Percentiles rank a stretch among this genome's conserved stretches.
phyloP scores from a whole-genome alignment of 2,113 vertebrate species.

The Eulemur macaco region DNA sequence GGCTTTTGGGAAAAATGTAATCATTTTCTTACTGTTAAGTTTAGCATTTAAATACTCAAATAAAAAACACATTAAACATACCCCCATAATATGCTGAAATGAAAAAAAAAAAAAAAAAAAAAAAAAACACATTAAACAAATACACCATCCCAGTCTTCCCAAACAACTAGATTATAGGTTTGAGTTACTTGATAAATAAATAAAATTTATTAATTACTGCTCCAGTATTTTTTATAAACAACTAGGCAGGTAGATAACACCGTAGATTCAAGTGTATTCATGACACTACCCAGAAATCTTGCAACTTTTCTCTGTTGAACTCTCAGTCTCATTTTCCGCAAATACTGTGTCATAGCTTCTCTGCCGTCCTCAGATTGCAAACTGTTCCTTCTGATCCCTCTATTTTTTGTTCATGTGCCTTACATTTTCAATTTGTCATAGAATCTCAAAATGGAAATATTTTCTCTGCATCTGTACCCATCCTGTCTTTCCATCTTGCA shows the following conservation, averaged over 20 bases:
- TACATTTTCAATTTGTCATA: background rate
- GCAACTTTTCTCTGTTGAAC: background rate
- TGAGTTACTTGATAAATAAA: background rate
- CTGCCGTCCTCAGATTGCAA: background rate
- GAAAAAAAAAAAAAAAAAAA: background rate
- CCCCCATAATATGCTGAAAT: no score
- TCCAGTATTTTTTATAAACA: background rate
- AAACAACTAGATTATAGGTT: background rate
- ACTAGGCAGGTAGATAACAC: background rate
- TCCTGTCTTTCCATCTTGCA: background rate
- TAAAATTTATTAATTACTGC: background rate
- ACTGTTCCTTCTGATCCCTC: background rate
- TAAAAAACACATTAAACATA: background rate
- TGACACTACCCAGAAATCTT: background rate
- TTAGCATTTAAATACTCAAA: background rate
- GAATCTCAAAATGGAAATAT: background rate
- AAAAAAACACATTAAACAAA: background rate
- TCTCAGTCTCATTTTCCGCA: background rate
- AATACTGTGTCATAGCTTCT: background rate
- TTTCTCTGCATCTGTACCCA: background rate
- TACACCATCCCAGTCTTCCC: background rate
- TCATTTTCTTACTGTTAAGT: background rate
- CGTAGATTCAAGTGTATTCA: background rate
- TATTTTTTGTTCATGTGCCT: background rate
- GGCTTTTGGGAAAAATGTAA: background rate